phyloP scores from a whole-genome alignment of 2,113 vertebrate species.

The Sprattus sprattus region DNA sequence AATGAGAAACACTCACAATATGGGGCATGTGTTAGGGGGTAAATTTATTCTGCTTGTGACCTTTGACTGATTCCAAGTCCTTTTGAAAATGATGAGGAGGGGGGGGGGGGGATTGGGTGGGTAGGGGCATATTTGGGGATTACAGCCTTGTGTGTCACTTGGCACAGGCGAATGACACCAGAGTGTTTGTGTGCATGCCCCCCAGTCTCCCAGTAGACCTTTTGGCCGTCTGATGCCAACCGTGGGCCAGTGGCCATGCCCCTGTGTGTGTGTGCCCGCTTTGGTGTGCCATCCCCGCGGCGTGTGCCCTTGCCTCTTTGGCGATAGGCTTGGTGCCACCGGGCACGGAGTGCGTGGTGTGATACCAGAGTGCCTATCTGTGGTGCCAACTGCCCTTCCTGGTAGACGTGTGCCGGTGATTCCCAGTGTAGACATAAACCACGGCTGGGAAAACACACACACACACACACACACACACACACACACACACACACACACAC shows the following conservation, averaged over 20 bases:
- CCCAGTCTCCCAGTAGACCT: neutral
- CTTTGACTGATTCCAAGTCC: constrained; percentile 9
- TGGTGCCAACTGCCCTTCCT: constrained; percentile 42
- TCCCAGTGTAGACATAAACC: constrained; percentile 41
- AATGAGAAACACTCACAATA: neutral
- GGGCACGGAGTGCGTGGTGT: constrained; percentile 41
- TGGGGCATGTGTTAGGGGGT: neutral
- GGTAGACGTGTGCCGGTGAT: constrained; percentile 34
- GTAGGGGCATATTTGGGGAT: neutral
- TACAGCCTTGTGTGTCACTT: constrained; percentile 12
- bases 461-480: constrained; percentile 23
- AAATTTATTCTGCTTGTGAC: neutral
- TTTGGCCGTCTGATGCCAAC: neutral
- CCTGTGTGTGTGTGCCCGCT: constrained; percentile 32
- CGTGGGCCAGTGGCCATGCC: neutral
- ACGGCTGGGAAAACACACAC: constrained; percentile 21
- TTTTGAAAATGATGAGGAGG: neutral
- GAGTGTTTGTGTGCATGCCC: neutral
- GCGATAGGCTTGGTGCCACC: constrained; percentile 50
- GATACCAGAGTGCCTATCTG: constrained; percentile 49
- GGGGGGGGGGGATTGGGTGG: neutral
- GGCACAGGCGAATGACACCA: constrained; percentile 1
- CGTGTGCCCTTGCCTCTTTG: constrained; percentile 51
- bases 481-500: constrained; percentile 19
- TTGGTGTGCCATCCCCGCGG: constrained; percentile 45